Base-by-base conservation (phyloP, 2,888 invertebrate species). In the Tetheella fluctuosa region DNA sequence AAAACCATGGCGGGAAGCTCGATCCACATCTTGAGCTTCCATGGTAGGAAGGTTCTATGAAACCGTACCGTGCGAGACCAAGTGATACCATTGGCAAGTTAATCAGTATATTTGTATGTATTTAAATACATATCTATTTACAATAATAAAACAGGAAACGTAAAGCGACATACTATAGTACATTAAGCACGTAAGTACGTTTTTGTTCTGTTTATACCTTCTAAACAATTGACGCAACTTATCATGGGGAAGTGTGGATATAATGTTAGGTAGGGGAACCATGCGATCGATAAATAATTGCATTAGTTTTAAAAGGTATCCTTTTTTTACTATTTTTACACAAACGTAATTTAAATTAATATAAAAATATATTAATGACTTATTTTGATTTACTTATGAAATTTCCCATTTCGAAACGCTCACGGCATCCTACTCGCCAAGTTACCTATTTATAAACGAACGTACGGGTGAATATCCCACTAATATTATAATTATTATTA, bases 141-240 rank as follows among this genome's bases (percentile, higher is more conserved):
- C 64, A 64, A 74, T 68, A 71, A 75, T 64, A 62, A 60, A 58
- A 67, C 76, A 69, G 76, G 74, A 76, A 70, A 64, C 59, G 64
- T 55, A 58, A 59, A 54, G 65, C 57, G 60, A 59, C 65, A 55
- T 25, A 67, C 68, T 73, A 73, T 67, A 69, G 73, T 62, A 72
- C 76, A 76, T 76, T 76, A 73, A 64, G 65, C 70, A 69, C 61
- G 58, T 23, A 48, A 23, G 52, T 30, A 59, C 52, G 61, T 61
- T 61, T 59, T 59, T 56, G 62, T 20, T 57, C 64, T 68, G 68
- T 71, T 65, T 58, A 55, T 54, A 59, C 52, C 39, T 54, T 30
- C 23, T 59, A 60, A 59, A 65, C 61, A 65, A 61, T 58, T 52
- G 58, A 52, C 10, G 34, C 52, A 48, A 48, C 48, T 20, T 48